A percentile compares a stretch with the other conserved stretches of the same genome.
phyloP scores from a whole-genome alignment of 2,113 vertebrate genomes.

The Mobula hypostoma region DNA sequence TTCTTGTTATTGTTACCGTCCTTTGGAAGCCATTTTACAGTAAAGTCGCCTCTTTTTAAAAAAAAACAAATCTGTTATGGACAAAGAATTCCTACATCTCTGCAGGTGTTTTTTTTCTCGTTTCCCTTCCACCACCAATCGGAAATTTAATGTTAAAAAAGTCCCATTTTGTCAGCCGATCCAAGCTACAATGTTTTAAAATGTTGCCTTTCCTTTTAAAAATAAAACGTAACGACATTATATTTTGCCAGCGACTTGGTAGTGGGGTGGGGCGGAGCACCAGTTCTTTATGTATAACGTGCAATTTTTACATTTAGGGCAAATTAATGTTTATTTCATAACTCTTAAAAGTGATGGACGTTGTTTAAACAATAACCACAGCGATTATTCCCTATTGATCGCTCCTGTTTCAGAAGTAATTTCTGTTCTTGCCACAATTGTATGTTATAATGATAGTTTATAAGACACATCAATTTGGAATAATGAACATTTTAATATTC shows the following conservation, averaged over 20 bases:
- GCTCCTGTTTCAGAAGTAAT: no score
- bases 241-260: background rate
- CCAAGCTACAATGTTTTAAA: background rate
- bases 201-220: background rate
- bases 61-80: background rate
- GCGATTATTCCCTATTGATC: background rate
- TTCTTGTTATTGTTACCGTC: background rate
- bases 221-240: background rate
- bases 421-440: background rate
- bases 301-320: background rate
- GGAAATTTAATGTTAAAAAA: background rate
- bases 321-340: background rate
- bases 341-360: background rate
- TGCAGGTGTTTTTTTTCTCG: background rate
- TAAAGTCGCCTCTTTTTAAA: background rate
- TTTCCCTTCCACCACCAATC: background rate
- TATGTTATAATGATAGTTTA: background rate
- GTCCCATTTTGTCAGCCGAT: conserved; percentile 33
- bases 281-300: background rate
- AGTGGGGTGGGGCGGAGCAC: background rate
- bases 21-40: conserved; percentile 29
- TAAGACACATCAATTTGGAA: background rate
- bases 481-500: background rate
- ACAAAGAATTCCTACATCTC: background rate
- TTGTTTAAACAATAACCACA: background rate